A percentile compares a stretch with the other conserved stretches of the same genome.
These are phyloP conservation scores for Ladona fulva DNA, from an alignment of 1,140 invertebrate genomes.

Conservation along the genomic window DNA sequence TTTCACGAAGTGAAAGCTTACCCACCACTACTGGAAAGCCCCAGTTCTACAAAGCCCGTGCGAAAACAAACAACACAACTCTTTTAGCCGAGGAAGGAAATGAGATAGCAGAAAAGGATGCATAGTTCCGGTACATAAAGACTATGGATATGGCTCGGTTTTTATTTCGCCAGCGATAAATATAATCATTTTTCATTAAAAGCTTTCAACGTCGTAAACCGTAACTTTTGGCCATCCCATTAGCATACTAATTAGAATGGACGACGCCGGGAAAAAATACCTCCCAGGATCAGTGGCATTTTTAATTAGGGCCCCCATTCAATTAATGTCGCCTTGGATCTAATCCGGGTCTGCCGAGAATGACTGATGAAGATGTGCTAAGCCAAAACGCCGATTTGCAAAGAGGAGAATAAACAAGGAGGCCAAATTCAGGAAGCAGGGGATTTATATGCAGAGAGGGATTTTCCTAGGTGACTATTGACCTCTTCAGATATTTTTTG, in stretches of 20 bases:
- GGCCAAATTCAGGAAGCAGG: too few relatives aligned
- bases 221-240: not conserved
- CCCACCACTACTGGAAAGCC: not conserved
- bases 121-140: not conserved
- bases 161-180: not conserved
- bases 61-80: not conserved
- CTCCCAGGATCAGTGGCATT: not conserved
- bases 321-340: not conserved
- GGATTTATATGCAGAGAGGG: too few relatives aligned
- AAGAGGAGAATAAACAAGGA: too few relatives aligned
- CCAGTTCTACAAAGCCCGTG: not conserved
- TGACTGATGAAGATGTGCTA: too few relatives aligned
- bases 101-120: not conserved
- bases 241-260: not conserved
- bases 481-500: too few relatives aligned
- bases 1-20: not conserved
- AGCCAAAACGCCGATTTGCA: too few relatives aligned
- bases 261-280: not conserved
- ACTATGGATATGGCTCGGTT: not conserved
- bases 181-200: constrained; percentile 1
- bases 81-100: too few relatives aligned
- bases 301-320: not conserved
- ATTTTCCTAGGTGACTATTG: too few relatives aligned
- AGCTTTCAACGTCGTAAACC: not conserved
- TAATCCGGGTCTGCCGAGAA: too few relatives aligned